These are phyloP conservation scores for Apogon talboti DNA, from an alignment of 2,797 vertebrate genomes.

Conservation along the genomic window DNA sequence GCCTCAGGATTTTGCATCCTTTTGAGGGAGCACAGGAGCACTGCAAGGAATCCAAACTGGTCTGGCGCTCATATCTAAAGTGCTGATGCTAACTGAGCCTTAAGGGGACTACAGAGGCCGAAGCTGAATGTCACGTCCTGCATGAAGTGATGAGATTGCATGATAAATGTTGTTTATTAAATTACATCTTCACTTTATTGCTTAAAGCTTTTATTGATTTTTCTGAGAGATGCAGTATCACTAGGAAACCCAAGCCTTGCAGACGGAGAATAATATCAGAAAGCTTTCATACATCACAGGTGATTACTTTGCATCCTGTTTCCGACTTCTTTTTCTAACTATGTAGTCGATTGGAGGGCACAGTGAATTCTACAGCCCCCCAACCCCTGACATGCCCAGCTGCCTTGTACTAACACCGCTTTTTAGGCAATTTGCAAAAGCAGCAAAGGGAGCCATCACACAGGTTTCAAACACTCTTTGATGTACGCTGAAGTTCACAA, in stretches of 20 bases:
- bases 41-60: conserved; percentile 5
- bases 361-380: conserved; percentile 20
- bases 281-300: conserved; percentile 1
- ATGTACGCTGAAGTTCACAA: conserved; percentile 68
- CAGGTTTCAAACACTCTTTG: conserved; percentile 70
- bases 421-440: conserved; percentile 59
- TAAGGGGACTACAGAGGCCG: not conserved
- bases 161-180: conserved; percentile 16
- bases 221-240: not conserved
- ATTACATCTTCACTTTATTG: not conserved
- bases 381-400: conserved; percentile 38
- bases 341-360: conserved; percentile 15
- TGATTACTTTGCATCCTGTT: conserved; percentile 24
- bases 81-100: not conserved
- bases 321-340: conserved; percentile 6
- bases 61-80: conserved; percentile 4
- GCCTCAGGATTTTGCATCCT: conserved; percentile 9
- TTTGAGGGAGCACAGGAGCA: not conserved
- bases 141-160: not conserved
- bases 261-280: not conserved
- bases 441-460: conserved; percentile 61
- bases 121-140: not conserved
- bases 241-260: not conserved
- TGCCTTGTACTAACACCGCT: conserved; percentile 54
- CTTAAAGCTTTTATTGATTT: conserved; percentile 1